Percentiles rank a stretch among this genome's conserved stretches.
Conservation (phyloP, 2,113 vertebrate species). For the Lichenostomus cassidix region DNA sequence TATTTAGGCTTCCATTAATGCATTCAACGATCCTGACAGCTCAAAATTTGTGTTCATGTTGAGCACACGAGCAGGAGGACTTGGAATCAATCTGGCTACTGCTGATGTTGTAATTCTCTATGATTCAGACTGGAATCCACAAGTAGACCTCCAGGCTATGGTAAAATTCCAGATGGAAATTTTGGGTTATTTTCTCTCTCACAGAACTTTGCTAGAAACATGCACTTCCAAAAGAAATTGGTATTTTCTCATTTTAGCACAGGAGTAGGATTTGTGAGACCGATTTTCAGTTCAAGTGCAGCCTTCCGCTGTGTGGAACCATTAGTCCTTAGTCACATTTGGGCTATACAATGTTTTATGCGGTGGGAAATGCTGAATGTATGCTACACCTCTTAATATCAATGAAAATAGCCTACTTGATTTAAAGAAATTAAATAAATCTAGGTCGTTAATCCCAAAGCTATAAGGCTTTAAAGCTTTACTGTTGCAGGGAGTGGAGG, state of each 20-base stretch:
- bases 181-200: accelerated
- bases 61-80: conserved; percentile 94
- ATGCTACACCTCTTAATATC: background rate
- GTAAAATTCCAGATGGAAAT: conserved; percentile 64
- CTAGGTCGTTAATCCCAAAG: background rate
- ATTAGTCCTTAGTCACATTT: background rate
- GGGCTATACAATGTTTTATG: background rate
- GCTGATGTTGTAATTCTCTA: conserved; percentile 98
- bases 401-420: background rate
- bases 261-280: background rate
- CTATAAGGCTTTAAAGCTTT: background rate
- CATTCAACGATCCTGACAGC: conserved; percentile 91
- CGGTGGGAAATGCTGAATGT: background rate
- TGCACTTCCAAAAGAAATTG: background rate
- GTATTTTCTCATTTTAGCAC: background rate
- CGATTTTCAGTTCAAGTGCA: background rate
- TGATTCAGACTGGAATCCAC: conserved; percentile 99
- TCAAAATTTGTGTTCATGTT: conserved; percentile 97
- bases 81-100: conserved; percentile 97
- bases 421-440: background rate
- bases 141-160: conserved; percentile 99
- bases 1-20: conserved; percentile 90
- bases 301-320: background rate
- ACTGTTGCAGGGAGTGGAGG: background rate
- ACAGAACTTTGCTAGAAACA: background rate